Evolutionary conservation across 2,888 invertebrate genomes (phyloP).

Genomic region (Chymomyza procnemis): DNA sequence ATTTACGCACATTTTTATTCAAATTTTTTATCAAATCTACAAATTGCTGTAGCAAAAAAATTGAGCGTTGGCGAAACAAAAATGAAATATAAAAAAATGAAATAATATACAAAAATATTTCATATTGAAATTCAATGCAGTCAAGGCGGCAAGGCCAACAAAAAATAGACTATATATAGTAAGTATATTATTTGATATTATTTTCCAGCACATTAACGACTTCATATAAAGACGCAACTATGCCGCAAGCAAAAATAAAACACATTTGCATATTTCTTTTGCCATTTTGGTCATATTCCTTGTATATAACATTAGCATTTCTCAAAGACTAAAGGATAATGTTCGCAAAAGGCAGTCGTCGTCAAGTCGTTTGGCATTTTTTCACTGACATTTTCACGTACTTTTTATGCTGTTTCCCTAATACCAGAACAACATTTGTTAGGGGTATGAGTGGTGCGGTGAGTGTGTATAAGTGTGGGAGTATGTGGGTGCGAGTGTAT

Average conservation of each 20-base stretch:
- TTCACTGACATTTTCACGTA: conserved; percentile 52
- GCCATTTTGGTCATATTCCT: conserved; percentile 50
- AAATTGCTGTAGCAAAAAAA: conserved; percentile 49
- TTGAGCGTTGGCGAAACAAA: conserved; percentile 12
- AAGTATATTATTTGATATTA: conserved; percentile 21
- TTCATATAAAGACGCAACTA: conserved; percentile 64
- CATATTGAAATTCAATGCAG: conserved; percentile 38
- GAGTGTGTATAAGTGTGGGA: conserved; percentile 14
- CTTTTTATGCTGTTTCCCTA: conserved; percentile 24
- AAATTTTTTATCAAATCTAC: conserved; percentile 50
- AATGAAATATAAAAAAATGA: neutral
- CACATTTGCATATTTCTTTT: conserved; percentile 60
- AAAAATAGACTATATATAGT: neutral
- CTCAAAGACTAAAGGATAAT: conserved; percentile 64
- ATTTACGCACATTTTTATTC: conserved; percentile 67
- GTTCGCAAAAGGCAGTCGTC: conserved; percentile 23
- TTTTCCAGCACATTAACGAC: conserved; percentile 60
- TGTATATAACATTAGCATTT: conserved; percentile 58
- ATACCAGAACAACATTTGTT: conserved; percentile 26
- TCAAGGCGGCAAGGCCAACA: neutral
- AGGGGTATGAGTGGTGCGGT: conserved; percentile 20
- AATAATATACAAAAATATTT: conserved; percentile 27
- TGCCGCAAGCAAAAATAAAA: conserved; percentile 44
- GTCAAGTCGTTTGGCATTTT: conserved; percentile 56
- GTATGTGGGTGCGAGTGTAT: conserved; percentile 11